Percentiles rank a stretch among this genome's conserved stretches.
These are phyloP conservation scores for Falcaria lacertinaria DNA, from an alignment of 2,888 invertebrate genomes.

Conservation along the genomic window DNA sequence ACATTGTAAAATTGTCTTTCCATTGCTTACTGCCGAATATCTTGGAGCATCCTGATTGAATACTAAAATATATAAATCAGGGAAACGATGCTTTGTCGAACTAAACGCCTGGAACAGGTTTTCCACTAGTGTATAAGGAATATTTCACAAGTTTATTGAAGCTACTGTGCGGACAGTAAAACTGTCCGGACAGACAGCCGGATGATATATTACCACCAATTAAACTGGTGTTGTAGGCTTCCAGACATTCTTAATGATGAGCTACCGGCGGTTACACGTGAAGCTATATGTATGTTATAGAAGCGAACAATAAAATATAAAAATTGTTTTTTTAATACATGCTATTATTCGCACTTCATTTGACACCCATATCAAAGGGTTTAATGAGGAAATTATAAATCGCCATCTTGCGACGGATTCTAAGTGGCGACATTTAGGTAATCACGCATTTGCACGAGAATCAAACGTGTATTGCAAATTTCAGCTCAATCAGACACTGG, in stretches of 20 bases:
- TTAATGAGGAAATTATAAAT: too few species aligned
- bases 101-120: slow-evolving; percentile 23
- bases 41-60: background rate
- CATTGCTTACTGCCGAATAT: background rate
- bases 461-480: too few species aligned
- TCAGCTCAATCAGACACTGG: too few species aligned
- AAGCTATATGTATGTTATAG: slow-evolving; percentile 14
- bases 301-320: too few species aligned
- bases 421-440: too few species aligned
- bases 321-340: too few species aligned
- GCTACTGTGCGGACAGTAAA: slow-evolving; percentile 69
- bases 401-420: too few species aligned
- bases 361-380: too few species aligned
- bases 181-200: slow-evolving; percentile 22
- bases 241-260: slow-evolving; percentile 64
- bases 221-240: slow-evolving; percentile 65
- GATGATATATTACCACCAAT: slow-evolving; percentile 70
- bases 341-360: too few species aligned
- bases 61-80: background rate
- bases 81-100: slow-evolving; percentile 4
- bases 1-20: too few species aligned
- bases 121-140: slow-evolving; percentile 44
- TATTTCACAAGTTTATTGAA: slow-evolving; percentile 63
- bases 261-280: slow-evolving; percentile 47
- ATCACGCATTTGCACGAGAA: too few species aligned